phyloP scores from a whole-genome alignment of 1,140 invertebrate species.

The Eueides isabella region DNA sequence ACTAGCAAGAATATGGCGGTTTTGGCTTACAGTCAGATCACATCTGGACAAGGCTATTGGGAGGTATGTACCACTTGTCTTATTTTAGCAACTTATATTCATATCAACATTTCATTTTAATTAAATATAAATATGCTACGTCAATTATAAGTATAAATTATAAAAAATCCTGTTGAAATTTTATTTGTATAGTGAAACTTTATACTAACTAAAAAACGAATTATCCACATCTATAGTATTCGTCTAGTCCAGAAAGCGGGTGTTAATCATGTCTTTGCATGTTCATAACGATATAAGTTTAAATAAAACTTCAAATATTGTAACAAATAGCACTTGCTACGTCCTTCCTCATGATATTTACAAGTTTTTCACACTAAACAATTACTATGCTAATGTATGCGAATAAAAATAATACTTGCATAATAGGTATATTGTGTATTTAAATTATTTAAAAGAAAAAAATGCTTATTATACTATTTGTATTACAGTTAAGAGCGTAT shows the following conservation, averaged over 20 bases:
- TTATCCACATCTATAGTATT: too few relatives aligned
- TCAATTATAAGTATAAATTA: too few relatives aligned
- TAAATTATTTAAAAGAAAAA: background rate
- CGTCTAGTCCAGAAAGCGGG: too few relatives aligned
- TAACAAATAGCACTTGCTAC: too few relatives aligned
- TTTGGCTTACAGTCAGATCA: constrained; percentile 91
- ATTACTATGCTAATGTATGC: constrained; percentile 6
- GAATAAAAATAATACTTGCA: constrained; percentile 12
- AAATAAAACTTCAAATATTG: too few relatives aligned
- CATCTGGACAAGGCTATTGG: constrained; percentile 90
- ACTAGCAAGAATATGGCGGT: constrained; percentile 92
- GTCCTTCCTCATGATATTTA: background rate
- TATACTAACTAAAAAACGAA: too few relatives aligned
- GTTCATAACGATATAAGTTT: too few relatives aligned
- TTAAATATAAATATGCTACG: too few relatives aligned
- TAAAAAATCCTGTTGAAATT: too few relatives aligned
- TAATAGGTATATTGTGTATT: constrained; percentile 26
- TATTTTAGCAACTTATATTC: background rate
- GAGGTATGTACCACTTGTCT: constrained; percentile 85
- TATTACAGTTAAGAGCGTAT: background rate
- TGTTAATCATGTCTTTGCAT: too few relatives aligned
- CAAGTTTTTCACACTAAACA: constrained; percentile 3
- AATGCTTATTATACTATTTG: background rate
- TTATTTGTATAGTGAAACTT: too few relatives aligned
- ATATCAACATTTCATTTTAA: too few relatives aligned